Conservation (phyloP, 2,888 invertebrate species). For the Melanchra persicariae region DNA sequence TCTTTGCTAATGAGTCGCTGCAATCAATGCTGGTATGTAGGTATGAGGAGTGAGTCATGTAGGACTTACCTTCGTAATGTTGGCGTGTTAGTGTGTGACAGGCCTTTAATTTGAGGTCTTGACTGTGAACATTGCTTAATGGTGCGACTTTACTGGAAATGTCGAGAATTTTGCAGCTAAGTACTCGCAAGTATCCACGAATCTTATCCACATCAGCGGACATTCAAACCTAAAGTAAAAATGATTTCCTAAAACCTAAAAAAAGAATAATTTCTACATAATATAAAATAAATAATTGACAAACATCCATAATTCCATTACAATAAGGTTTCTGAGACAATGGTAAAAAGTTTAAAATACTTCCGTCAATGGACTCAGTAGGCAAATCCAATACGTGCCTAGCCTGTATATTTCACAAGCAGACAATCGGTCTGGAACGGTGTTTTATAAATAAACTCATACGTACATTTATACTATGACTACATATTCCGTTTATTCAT, state of each 20-base stretch:
- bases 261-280: neutral
- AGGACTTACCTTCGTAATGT: conserved; percentile 1
- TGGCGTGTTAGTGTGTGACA: conserved; percentile 4
- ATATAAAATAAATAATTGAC: neutral
- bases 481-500: conserved; percentile 22
- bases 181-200: neutral
- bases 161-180: neutral
- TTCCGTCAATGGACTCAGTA: neutral
- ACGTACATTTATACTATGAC: conserved; percentile 15
- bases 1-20: conserved; percentile 49
- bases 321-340: neutral
- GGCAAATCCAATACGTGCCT: neutral
- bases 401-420: conserved; percentile 15
- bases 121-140: neutral
- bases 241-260: neutral
- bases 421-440: conserved; percentile 42
- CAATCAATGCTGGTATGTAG: conserved; percentile 45
- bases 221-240: neutral
- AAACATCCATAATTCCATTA: neutral
- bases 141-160: neutral
- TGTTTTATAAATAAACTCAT: conserved; percentile 50
- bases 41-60: conserved; percentile 40
- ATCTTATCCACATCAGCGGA: neutral
- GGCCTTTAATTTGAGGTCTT: neutral
- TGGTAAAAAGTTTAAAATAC: neutral